Conservation (phyloP, 1,140 invertebrate genomes). For the Homarus americanus region DNA sequence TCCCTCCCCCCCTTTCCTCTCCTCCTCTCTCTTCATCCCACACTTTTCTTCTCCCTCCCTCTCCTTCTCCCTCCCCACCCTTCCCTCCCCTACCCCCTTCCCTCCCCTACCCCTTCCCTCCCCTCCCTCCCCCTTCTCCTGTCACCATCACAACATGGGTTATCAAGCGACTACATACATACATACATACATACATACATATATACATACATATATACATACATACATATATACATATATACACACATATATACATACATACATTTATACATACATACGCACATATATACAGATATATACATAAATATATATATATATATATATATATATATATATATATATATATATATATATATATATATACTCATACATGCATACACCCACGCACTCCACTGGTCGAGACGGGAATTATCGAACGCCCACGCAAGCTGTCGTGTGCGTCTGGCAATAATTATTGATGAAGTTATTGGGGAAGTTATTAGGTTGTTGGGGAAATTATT, state of each 20-base stretch:
- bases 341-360: conserved; percentile 36
- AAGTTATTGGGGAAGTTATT: too few species aligned
- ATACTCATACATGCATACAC: neutral
- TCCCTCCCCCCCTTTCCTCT: neutral
- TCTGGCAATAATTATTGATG: too few species aligned
- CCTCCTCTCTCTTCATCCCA: neutral
- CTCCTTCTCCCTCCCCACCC: neutral
- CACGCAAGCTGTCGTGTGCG: neutral
- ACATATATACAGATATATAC: conserved; percentile 5
- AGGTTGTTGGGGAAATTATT: too few species aligned
- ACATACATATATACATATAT: conserved; percentile 20
- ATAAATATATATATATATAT: conserved; percentile 8
- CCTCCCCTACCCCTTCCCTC: neutral
- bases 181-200: neutral
- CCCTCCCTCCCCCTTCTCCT: neutral
- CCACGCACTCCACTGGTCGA: neutral
- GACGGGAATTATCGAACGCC: neutral
- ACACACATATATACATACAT: conserved; percentile 8
- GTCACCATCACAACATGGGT: neutral
- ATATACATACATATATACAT: conserved; percentile 16
- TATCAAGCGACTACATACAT: neutral
- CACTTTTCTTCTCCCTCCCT: neutral
- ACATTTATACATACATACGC: neutral
- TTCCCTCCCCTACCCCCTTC: neutral
- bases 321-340: conserved; percentile 31